Percentiles rank a stretch among this genome's conserved stretches.
Conservation (phyloP, 2,113 vertebrate species). For the Epinephelus fuscoguttatus region DNA sequence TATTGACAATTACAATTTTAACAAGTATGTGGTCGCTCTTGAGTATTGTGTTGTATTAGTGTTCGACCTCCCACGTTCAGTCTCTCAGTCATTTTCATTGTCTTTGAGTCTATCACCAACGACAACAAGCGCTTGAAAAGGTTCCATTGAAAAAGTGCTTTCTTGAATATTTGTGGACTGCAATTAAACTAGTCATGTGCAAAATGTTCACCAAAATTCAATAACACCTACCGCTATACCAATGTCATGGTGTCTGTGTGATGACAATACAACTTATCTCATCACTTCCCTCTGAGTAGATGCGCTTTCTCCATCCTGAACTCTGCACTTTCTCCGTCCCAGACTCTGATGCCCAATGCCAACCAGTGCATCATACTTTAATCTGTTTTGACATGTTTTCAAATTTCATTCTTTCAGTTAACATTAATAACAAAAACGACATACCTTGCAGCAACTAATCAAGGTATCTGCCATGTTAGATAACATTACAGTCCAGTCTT, state of each 20-base stretch:
- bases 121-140: background rate
- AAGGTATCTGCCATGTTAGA: background rate
- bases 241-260: background rate
- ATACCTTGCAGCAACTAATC: background rate
- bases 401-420: background rate
- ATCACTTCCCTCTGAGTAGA: background rate
- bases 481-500: background rate
- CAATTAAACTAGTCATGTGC: background rate
- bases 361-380: background rate
- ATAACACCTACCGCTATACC: background rate
- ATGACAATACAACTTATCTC: slow-evolving; percentile 8
- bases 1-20: background rate
- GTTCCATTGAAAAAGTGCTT: background rate
- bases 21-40: background rate
- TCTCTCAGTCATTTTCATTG: background rate
- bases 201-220: background rate
- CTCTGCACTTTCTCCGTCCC: background rate
- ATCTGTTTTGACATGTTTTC: background rate
- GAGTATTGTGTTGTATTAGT: background rate
- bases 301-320: background rate
- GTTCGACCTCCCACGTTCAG: background rate
- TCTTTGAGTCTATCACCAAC: background rate
- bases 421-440: background rate
- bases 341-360: slow-evolving; percentile 2
- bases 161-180: background rate